Evolutionary conservation across 2,797 vertebrate genomes (phyloP).

Genomic region (Mormyrops boulengeri): DNA sequence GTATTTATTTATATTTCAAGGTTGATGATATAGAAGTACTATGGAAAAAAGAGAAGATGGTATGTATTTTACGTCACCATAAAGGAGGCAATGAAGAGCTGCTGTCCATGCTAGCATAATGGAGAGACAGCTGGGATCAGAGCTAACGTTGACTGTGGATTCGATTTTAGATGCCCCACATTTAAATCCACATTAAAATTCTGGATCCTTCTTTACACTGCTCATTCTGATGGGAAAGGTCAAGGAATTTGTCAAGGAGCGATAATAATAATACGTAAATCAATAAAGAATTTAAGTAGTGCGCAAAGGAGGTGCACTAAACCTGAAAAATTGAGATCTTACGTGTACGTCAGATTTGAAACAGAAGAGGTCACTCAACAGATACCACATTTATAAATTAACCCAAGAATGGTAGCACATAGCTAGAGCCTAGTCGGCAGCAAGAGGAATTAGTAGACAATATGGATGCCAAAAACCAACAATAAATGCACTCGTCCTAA

Average conservation of each 20-base stretch:
- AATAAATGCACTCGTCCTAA: neutral
- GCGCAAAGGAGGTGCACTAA: neutral
- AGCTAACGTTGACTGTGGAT: neutral
- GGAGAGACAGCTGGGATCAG: conserved; percentile 7
- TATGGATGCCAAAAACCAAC: neutral
- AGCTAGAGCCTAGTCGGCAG: neutral
- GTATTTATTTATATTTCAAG: conserved; percentile 14
- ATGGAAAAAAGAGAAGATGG: neutral
- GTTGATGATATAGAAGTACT: neutral
- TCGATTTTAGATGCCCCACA: neutral
- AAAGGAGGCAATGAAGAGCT: neutral
- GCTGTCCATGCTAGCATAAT: neutral
- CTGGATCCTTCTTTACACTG: neutral
- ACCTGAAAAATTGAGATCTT: neutral
- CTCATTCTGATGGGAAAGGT: neutral
- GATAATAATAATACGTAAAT: neutral
- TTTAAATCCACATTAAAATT: neutral
- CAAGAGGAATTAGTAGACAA: conserved; percentile 42
- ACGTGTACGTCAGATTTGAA: neutral
- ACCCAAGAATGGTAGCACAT: neutral
- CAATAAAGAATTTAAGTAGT: neutral
- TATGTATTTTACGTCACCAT: neutral
- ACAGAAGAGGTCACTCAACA: neutral
- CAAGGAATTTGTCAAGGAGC: neutral
- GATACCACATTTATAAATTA: conserved; percentile 7